Evolutionary conservation across 2,888 invertebrate genomes (phyloP), one percentile per base, ranked within the genome.

Genomic region (Ectobius pallidus): DNA sequence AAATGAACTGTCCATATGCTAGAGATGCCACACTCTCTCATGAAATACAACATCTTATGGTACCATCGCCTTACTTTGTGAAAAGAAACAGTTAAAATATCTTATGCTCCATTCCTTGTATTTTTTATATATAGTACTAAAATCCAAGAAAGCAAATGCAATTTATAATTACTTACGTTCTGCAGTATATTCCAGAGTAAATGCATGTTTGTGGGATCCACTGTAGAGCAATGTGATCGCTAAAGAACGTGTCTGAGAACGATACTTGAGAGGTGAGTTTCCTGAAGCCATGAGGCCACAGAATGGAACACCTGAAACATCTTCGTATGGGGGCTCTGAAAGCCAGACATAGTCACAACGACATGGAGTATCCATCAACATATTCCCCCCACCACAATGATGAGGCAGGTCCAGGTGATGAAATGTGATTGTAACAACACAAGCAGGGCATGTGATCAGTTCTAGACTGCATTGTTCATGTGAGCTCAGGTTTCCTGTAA

Each of bases 401-500:
- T 83, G 83, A n/a, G 79, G 78, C 72, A 85, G 78, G 58, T 82
- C 80, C 18, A 85, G 78, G 16, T 80, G 84, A 79, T 82, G 84
- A 77, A 89, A 87, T 58, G 83, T 84, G 55, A 88, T 80, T 44
- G 83, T 82, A 71, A 89, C 87, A 67, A 91, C 85, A 79, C 91
- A 91, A 20, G 90, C 89, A 0, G 91, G 89, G 79, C 91, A 91
- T 2, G 91, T 90, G 52, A 91, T 87, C 75, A 91, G 83, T 80
- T 91, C 91, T 70, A 90, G 81, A 75, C 86, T 87, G 79, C 91
- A 91, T 77, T 87, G 87, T 74, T 86, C 84, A n/a, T 81, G 69
- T 80, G 76, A 73, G 32, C 34, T 52, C 22, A 62, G 49, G 20
- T 61, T 71, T 27, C 39, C 46, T 61, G 18, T 7, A 61, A 61